phyloP scores from a whole-genome alignment of 2,797 vertebrate genomes.

The Sylvia borin region DNA sequence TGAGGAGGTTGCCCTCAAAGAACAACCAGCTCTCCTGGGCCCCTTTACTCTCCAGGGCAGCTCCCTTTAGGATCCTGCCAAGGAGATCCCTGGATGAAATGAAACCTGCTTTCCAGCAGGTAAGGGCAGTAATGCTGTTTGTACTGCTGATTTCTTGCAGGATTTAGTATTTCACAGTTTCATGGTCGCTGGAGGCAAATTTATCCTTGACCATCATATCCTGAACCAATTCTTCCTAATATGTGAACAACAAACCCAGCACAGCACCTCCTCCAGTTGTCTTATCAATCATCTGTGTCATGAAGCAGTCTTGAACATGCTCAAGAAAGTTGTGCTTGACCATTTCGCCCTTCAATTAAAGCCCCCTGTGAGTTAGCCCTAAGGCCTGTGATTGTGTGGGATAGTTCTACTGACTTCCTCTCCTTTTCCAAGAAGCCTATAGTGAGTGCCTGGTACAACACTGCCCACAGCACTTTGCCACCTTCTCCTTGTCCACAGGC shows the following conservation, averaged over 20 bases:
- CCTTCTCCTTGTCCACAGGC: background rate
- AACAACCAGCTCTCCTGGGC: background rate
- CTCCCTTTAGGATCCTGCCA: background rate
- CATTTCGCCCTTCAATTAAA: background rate
- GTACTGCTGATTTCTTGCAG: background rate
- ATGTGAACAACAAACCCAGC: background rate
- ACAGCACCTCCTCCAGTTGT: background rate
- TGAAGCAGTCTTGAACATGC: background rate
- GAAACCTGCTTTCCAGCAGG: background rate
- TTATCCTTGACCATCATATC: background rate
- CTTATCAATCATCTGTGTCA: background rate
- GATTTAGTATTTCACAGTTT: background rate
- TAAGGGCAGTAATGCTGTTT: background rate
- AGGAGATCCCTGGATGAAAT: background rate
- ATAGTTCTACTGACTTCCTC: background rate
- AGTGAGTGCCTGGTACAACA: background rate
- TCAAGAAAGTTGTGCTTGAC: background rate
- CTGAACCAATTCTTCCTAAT: background rate
- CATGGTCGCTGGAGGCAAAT: background rate
- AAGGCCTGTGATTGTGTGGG: background rate
- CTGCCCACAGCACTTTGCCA: rapidly evolving
- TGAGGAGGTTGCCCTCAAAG: background rate
- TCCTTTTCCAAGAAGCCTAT: background rate
- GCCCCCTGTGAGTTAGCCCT: background rate
- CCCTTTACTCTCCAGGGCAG: background rate